Percentiles rank a stretch among this genome's conserved stretches.
phyloP scores from a whole-genome alignment of 92 coral and sea anemone species.

The Muricea muricata region DNA sequence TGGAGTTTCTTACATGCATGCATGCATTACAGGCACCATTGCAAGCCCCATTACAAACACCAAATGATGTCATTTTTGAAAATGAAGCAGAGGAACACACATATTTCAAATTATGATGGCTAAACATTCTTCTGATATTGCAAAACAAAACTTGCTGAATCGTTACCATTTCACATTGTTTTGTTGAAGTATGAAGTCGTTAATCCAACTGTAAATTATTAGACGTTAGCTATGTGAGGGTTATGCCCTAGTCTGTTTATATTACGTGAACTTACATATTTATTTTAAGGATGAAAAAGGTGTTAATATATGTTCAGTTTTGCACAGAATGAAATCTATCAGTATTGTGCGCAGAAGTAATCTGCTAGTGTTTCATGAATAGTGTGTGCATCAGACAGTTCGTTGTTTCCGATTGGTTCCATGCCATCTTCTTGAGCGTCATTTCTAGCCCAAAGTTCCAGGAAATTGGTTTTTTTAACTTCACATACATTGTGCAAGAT shows the following conservation, averaged over 20 bases:
- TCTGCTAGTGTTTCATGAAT: not conserved
- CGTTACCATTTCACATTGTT: not conserved
- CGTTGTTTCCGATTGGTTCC: not conserved
- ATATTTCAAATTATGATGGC: slow-evolving; percentile 14
- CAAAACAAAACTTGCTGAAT: not conserved
- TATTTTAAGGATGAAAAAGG: not conserved
- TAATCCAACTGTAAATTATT: not conserved
- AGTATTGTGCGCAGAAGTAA: not conserved
- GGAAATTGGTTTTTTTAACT: slow-evolving; percentile 34
- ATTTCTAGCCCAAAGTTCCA: slow-evolving; percentile 45
- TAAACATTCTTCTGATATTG: not conserved
- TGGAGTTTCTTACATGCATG: not conserved
- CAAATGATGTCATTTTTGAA: not conserved
- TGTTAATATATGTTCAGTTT: not conserved
- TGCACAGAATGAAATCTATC: not conserved
- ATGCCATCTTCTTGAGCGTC: not conserved
- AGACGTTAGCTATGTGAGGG: not conserved
- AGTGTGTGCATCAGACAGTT: slow-evolving; percentile 3
- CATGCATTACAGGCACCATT: too few species aligned
- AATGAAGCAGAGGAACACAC: not conserved
- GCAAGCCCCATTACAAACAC: not conserved
- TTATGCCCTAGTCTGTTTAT: not conserved
- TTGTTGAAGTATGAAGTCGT: not conserved
- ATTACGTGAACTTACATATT: not conserved
- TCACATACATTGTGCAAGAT: slow-evolving; percentile 58